Evolutionary conservation across 23 tunicate species (phyloP).

Genomic region (Ascidia mentula): DNA sequence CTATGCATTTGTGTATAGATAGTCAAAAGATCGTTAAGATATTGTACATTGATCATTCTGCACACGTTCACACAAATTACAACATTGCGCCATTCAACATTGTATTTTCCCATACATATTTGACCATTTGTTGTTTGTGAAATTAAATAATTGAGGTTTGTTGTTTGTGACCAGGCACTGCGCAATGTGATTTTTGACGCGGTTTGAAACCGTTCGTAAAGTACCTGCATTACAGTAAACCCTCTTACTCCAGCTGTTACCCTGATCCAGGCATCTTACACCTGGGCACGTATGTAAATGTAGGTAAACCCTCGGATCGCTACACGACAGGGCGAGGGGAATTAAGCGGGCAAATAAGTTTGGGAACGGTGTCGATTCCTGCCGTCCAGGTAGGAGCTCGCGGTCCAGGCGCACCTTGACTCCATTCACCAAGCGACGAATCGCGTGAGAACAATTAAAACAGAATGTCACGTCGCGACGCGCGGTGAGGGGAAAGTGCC

Average conservation of each 20-base stretch:
- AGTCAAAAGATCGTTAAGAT: too few species aligned
- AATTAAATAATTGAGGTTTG: too few species aligned
- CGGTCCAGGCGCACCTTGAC: background rate
- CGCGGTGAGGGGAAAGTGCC: background rate
- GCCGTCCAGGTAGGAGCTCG: constrained; percentile 4
- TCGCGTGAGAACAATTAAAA: constrained; percentile 12
- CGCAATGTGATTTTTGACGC: background rate
- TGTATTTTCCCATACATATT: too few species aligned
- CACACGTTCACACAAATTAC: too few species aligned
- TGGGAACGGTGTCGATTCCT: background rate
- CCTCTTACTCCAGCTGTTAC: background rate
- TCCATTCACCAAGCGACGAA: background rate
- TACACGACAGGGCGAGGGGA: background rate
- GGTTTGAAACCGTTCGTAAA: constrained; percentile 8
- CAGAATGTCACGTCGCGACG: background rate
- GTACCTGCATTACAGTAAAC: background rate
- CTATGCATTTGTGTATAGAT: too few species aligned
- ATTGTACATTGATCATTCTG: too few species aligned
- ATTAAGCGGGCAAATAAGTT: background rate
- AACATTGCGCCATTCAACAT: too few species aligned
- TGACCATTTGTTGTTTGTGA: too few species aligned
- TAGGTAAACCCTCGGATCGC: constrained; percentile 14
- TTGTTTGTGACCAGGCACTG: background rate
- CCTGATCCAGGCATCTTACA: background rate
- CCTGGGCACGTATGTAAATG: constrained; percentile 13